Evolutionary conservation across 2,888 invertebrate genomes (phyloP).

Genomic region (Orchesellides sinensis): DNA sequence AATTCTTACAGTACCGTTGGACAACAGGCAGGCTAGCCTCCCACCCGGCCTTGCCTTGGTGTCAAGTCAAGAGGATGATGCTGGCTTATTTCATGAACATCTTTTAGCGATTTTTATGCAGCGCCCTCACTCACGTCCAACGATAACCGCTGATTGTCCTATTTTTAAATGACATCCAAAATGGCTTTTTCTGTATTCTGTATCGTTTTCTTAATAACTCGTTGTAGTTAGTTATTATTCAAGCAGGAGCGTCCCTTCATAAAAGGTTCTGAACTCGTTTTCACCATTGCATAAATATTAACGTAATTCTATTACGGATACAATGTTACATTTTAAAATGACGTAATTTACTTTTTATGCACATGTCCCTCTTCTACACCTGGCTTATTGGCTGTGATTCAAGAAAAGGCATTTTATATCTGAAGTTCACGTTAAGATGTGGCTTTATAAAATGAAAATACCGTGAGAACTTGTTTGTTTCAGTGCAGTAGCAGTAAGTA

Average conservation of each 20-base stretch:
- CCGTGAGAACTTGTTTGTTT: conserved; percentile 40
- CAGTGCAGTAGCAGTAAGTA: background rate
- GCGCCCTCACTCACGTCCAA: too few species aligned
- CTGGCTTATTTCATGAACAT: too few species aligned
- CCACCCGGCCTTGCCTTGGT: too few species aligned
- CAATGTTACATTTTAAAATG: background rate
- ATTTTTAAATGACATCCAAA: too few species aligned
- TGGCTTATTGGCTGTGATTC: background rate
- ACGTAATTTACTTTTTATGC: background rate
- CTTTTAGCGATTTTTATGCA: too few species aligned
- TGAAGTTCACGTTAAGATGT: background rate
- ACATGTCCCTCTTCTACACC: background rate
- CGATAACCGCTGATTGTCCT: too few species aligned
- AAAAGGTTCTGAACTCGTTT: background rate
- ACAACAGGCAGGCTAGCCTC: too few species aligned
- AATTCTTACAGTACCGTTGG: too few species aligned
- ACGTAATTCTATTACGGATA: background rate
- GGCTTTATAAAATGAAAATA: conserved; percentile 3
- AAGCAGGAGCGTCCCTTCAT: background rate
- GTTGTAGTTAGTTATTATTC: too few species aligned
- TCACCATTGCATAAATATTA: background rate
- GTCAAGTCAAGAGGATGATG: too few species aligned
- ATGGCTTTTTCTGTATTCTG: too few species aligned
- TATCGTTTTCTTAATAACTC: too few species aligned
- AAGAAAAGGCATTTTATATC: background rate